A percentile compares a stretch with the other conserved stretches of the same genome.
Conservation (phyloP, 2,113 vertebrate genomes). For the Opisthocomus hoazin region DNA sequence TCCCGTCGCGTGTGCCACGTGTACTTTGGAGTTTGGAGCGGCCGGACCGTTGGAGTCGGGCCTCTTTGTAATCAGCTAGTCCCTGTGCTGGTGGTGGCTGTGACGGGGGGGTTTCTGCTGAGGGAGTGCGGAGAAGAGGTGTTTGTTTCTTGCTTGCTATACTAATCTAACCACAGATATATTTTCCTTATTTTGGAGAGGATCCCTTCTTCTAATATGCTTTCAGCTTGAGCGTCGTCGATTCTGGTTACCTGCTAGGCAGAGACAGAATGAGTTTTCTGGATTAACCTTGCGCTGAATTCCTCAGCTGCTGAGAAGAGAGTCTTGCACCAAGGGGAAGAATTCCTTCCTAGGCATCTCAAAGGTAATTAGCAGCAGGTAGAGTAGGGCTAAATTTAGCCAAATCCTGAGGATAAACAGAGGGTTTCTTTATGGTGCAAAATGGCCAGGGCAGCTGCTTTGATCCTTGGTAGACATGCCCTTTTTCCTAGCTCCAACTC, state of each 20-base stretch:
- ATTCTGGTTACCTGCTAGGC: not conserved
- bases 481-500: not conserved
- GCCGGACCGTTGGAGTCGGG: not conserved
- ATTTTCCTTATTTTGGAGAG: not conserved
- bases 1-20: not conserved
- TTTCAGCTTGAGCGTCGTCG: not conserved
- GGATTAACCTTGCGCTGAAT: not conserved
- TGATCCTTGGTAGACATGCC: not conserved
- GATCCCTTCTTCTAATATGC: not conserved
- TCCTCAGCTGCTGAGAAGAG: not conserved
- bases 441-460: not conserved
- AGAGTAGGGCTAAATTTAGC: not conserved
- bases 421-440: not conserved
- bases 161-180: not conserved
- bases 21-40: not conserved
- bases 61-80: not conserved
- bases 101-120: not conserved
- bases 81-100: not conserved
- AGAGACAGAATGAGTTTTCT: not conserved
- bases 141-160: not conserved
- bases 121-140: not conserved
- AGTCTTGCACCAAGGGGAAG: not conserved
- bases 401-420: not conserved
- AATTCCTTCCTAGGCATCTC: not conserved
- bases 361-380: not conserved